These are phyloP conservation scores for Papilio machaon DNA, from an alignment of 1,140 invertebrate genomes.

Conservation along the genomic window DNA sequence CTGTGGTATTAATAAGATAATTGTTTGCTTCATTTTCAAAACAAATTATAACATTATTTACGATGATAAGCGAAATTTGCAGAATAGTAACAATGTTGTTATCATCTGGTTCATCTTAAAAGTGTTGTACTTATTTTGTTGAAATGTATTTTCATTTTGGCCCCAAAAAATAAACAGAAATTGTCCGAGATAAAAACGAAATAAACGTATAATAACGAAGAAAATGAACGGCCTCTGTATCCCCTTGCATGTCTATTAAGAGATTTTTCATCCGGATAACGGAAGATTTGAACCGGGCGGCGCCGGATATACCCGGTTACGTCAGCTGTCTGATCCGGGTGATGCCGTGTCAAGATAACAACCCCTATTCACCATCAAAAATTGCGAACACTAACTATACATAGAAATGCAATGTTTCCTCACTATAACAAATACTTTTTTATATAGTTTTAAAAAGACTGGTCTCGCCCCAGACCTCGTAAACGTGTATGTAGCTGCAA, in stretches of 20 bases:
- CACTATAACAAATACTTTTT: neutral
- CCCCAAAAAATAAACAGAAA: conserved; percentile 11
- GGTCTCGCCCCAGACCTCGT: no score
- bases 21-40: no score
- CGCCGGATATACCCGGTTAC: neutral
- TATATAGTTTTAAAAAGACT: no score
- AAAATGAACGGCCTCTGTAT: conserved; percentile 12
- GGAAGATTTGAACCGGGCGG: neutral
- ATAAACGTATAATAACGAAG: conserved; percentile 24
- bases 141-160: neutral
- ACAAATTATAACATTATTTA: no score
- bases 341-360: conserved; percentile 14
- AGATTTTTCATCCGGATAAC: conserved; percentile 17
- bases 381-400: neutral
- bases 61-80: no score
- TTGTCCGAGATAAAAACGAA: conserved; percentile 15
- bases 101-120: neutral
- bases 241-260: conserved; percentile 21
- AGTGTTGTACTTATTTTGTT: neutral
- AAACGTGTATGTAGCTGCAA: no score
- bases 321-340: neutral
- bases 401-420: neutral
- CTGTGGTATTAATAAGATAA: no score
- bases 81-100: neutral
- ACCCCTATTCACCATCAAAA: neutral